Evolutionary conservation across 2,888 invertebrate species (phyloP).

Genomic region (Drosophila mayaguana): DNA sequence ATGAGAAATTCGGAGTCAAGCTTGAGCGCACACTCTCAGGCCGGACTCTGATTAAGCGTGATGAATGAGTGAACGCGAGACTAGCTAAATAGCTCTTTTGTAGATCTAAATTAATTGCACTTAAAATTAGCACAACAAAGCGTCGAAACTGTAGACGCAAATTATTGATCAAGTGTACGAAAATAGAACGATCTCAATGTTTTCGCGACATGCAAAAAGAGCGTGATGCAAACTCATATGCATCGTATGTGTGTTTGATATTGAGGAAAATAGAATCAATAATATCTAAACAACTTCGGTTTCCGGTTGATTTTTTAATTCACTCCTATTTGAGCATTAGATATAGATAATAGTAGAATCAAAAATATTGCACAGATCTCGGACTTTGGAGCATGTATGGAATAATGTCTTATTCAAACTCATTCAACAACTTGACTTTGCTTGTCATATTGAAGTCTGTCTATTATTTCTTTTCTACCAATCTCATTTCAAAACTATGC

Average conservation of each 20-base stretch:
- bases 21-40: slow-evolving; percentile 39
- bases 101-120: slow-evolving; percentile 63
- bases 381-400: not conserved
- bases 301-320: too few species aligned
- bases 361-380: too few species aligned
- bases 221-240: not conserved
- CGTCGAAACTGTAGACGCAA: slow-evolving; percentile 37
- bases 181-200: slow-evolving; percentile 47
- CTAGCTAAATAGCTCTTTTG: slow-evolving; percentile 36
- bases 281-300: not conserved
- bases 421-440: not conserved
- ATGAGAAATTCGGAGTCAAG: slow-evolving; percentile 27
- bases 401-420: not conserved
- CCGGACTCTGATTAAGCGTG: slow-evolving; percentile 16
- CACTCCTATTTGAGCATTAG: too few species aligned
- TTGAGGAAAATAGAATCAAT: not conserved
- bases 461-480: not conserved
- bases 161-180: slow-evolving; percentile 53
- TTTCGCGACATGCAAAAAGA: not conserved
- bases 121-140: slow-evolving; percentile 57
- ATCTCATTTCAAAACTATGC: too few species aligned
- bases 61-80: slow-evolving; percentile 37
- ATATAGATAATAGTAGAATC: too few species aligned
- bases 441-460: not conserved
- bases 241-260: too few species aligned